Evolutionary conservation across 2,888 invertebrate genomes (phyloP).

Genomic region (Cosmopolites sordidus): DNA sequence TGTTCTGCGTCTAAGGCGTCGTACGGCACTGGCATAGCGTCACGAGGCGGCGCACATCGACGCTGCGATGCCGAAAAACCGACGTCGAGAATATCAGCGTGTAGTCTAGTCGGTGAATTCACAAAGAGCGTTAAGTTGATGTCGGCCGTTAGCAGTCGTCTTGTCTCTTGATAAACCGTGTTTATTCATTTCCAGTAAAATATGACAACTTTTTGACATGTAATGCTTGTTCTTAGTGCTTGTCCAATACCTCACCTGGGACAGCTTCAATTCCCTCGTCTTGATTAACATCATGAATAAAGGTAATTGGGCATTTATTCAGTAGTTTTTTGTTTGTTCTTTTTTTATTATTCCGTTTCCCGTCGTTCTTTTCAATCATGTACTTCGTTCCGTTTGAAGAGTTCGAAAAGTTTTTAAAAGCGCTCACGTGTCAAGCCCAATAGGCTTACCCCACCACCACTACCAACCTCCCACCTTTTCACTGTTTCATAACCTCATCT

Average conservation of each 20-base stretch:
- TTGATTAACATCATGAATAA: conserved; percentile 28
- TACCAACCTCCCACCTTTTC: not conserved
- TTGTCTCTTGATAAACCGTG: conserved; percentile 39
- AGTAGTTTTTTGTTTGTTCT: too few relatives aligned
- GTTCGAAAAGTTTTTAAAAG: not conserved
- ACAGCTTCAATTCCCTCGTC: conserved; percentile 5
- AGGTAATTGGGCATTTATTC: too few relatives aligned
- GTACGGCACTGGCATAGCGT: conserved; percentile 35
- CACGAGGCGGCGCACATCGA: conserved; percentile 36
- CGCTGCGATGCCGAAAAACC: conserved; percentile 38
- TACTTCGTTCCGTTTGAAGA: too few relatives aligned
- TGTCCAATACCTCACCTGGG: conserved; percentile 17
- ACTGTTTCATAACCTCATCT: conserved; percentile 14
- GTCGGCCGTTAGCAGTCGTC: conserved; percentile 17
- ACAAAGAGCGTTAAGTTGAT: conserved; percentile 37
- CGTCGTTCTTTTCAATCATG: too few relatives aligned
- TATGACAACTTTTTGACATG: conserved; percentile 32
- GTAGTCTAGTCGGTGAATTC: conserved; percentile 43
- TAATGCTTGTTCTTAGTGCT: conserved; percentile 38
- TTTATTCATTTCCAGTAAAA: conserved; percentile 27
- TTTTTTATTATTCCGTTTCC: too few relatives aligned
- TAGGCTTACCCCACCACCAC: conserved; percentile 2
- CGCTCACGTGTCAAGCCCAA: conserved; percentile 11
- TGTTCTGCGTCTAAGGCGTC: conserved; percentile 12
- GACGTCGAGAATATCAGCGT: conserved; percentile 36